phyloP scores from a whole-genome alignment of 2,797 vertebrate species.

The Sphenodon punctatus region DNA sequence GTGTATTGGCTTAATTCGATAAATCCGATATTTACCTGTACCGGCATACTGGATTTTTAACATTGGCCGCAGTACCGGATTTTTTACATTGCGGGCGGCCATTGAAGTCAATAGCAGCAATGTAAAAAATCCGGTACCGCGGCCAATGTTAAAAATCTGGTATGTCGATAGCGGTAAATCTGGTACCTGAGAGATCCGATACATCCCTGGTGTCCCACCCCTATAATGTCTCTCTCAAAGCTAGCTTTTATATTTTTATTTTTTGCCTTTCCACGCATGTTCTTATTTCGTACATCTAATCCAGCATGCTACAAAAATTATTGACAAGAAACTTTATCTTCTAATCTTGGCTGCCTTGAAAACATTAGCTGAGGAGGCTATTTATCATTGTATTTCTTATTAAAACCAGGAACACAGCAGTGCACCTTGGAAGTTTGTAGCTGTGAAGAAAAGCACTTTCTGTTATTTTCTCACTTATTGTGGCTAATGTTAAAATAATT shows the following conservation, averaged over 20 bases:
- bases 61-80: no score
- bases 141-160: no score
- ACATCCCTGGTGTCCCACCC: no score
- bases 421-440: conserved; percentile 58
- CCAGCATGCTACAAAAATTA: conserved; percentile 4
- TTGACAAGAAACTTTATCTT: conserved; percentile 45
- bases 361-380: conserved; percentile 53
- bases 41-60: no score
- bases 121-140: no score
- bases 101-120: no score
- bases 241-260: not conserved
- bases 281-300: conserved; percentile 31
- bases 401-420: conserved; percentile 71
- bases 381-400: conserved; percentile 72
- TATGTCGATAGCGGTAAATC: no score
- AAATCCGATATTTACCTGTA: no score
- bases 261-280: not conserved
- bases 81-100: no score
- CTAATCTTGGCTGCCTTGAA: conserved; percentile 59
- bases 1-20: no score
- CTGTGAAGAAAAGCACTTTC: conserved; percentile 63
- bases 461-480: conserved; percentile 63
- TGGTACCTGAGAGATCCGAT: no score
- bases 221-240: no score
- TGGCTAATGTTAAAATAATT: conserved; percentile 73